A percentile compares a stretch with the other conserved stretches of the same genome.
phyloP scores from a whole-genome alignment of 1,140 invertebrate genomes.

The Ceratina australensis region DNA sequence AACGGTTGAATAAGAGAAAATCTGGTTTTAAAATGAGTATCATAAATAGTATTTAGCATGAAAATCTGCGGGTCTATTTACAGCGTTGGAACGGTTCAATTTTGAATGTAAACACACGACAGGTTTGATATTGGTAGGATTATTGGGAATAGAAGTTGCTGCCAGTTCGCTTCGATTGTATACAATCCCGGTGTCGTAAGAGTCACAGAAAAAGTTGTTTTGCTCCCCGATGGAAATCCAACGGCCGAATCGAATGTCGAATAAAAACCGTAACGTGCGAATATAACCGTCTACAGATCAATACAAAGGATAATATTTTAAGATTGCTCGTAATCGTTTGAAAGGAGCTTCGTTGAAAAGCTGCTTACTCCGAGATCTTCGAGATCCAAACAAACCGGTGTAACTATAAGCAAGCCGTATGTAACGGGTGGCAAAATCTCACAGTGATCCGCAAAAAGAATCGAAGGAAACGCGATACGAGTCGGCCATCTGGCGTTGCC shows the following conservation, averaged over 20 bases:
- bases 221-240: background rate
- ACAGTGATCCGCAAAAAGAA: conserved; percentile 4
- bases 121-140: no score
- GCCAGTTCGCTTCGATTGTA: background rate
- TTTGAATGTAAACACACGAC: no score
- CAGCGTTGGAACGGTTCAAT: no score
- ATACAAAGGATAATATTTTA: no score
- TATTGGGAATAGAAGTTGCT: no score
- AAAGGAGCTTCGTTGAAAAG: background rate
- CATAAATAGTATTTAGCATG: no score
- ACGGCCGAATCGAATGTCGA: background rate
- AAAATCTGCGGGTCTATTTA: no score
- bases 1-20: no score
- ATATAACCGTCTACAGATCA: no score
- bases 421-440: background rate
- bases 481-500: conserved; percentile 1
- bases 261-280: no score
- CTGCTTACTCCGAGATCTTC: background rate
- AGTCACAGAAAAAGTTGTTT: conserved; percentile 27
- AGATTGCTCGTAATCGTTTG: no score
- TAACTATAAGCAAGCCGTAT: conserved; percentile 8
- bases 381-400: background rate
- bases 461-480: conserved; percentile 13
- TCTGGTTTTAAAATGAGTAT: no score
- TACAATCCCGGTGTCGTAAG: background rate